Percentiles rank a stretch among this genome's conserved stretches.
Conservation (phyloP, 2,113 vertebrate genomes). For the Gasterosteus aculeatus region DNA sequence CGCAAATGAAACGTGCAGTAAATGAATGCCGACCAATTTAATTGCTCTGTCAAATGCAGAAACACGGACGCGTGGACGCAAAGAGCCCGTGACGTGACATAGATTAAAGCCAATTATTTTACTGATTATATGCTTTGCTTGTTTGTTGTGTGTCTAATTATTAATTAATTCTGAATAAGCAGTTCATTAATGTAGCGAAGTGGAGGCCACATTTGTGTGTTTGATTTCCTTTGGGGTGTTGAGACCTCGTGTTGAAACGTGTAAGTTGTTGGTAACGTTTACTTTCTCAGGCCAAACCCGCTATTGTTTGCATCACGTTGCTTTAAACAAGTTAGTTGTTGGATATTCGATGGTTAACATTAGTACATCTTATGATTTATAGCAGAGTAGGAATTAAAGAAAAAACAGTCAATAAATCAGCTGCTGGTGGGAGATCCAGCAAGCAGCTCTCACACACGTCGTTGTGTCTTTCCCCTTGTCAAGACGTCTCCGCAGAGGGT, state of each 20-base stretch:
- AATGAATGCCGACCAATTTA: background rate
- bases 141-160: background rate
- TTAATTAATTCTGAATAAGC: background rate
- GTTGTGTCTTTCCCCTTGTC: background rate
- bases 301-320: background rate
- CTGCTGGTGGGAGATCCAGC: background rate
- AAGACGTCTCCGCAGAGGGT: background rate
- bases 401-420: background rate
- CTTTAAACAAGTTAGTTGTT: background rate
- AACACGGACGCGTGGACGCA: background rate
- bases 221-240: background rate
- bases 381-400: background rate
- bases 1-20: background rate
- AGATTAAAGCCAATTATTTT: no score
- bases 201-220: background rate
- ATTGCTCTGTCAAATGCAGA: constrained; percentile 18
- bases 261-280: background rate
- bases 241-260: background rate
- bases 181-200: background rate
- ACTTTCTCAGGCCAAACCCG: background rate
- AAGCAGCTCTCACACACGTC: background rate
- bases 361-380: background rate
- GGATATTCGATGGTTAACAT: background rate
- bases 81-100: no score
- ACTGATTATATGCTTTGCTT: background rate